Conservation (phyloP, 2,888 invertebrate species). For the Diaperis boleti region DNA sequence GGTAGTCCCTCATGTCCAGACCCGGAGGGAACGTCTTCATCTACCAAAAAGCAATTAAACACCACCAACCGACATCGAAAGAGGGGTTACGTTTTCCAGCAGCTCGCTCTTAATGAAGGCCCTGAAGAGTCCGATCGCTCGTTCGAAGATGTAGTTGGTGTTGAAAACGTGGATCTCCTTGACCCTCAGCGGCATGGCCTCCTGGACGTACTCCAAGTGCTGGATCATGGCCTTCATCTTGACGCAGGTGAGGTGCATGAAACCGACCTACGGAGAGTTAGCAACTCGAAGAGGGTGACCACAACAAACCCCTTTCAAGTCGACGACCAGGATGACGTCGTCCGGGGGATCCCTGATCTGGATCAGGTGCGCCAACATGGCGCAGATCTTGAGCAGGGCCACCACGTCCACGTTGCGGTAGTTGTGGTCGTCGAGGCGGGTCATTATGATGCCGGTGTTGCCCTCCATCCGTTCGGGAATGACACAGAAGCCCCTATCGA, state of each 20-base stretch:
- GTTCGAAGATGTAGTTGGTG: too few species aligned
- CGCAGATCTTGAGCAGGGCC: slow-evolving; percentile 52
- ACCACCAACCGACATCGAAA: too few species aligned
- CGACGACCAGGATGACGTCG: slow-evolving; percentile 42
- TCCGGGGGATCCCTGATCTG: slow-evolving; percentile 52
- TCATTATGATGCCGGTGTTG: slow-evolving; percentile 53
- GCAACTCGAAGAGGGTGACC: too few species aligned
- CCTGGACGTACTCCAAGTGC: slow-evolving; percentile 54
- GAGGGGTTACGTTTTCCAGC: too few species aligned
- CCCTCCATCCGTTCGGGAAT: slow-evolving; percentile 52
- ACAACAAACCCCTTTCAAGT: background rate
- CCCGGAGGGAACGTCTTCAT: slow-evolving; percentile 71
- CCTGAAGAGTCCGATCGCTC: too few species aligned
- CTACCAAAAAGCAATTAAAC: slow-evolving; percentile 50
- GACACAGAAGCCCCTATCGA: slow-evolving; percentile 16
- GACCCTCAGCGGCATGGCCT: too few species aligned
- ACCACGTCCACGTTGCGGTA: slow-evolving; percentile 54
- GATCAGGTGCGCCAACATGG: slow-evolving; percentile 54
- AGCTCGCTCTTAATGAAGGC: too few species aligned
- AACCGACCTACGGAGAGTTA: too few species aligned
- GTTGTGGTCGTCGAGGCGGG: slow-evolving; percentile 52
- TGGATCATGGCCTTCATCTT: slow-evolving; percentile 51
- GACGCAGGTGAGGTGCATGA: slow-evolving; percentile 56
- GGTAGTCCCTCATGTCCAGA: slow-evolving; percentile 69
- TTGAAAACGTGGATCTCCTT: too few species aligned